Base-by-base conservation (phyloP, 2,797 vertebrate species). In the Heterohyrax brucei region DNA sequence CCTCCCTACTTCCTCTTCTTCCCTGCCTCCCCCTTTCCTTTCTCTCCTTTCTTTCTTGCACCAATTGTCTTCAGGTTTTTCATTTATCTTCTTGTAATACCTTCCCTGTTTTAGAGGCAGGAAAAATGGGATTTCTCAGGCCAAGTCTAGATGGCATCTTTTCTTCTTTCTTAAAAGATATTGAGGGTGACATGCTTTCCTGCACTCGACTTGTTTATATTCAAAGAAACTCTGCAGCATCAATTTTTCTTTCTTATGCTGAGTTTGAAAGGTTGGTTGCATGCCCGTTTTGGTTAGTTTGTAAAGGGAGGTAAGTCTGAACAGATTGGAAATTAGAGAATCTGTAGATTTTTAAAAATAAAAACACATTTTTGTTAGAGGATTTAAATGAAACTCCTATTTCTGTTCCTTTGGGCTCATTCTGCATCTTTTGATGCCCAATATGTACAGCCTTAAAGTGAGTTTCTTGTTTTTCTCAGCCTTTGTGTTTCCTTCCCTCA, bases 241-340 rank as follows among this genome's bases (percentile, higher is more conserved):
- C 59, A 75, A 68, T 95, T 77, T 88, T n/a, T 81, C 14, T 70
- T 95, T 97, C 62, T 93, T 73, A 77, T 3, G 0, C 66, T 50
- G 80, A n/a, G 30, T 93, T 89, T 87, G 66, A 89, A 66, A 84
- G 50, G 78, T 64, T 75, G 48, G 50, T 48, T 56, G 28, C 19
- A 24, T 50, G 77, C 73, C 89, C 94, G 88, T 89, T 94, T 97
- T 87, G 91, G 91, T 94, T 93, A 53, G n/a, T 90, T 95, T 89
- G 89, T 87, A 80, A 94, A 94, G 75, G 84, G 77, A 96, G 72
- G 80, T 68, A 83, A 75, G 56, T 93, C 87, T 93, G 80, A 95
- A 90, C 89, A 96, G 87, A 93, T 79, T 93, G 89, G 79, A 30
- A 89, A 93, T 80, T 87, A 81, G 76, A 93, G 77, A 78, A 89